Evolutionary conservation across 2,113 vertebrate genomes (phyloP).

Genomic region (Aptenodytes forsteri): DNA sequence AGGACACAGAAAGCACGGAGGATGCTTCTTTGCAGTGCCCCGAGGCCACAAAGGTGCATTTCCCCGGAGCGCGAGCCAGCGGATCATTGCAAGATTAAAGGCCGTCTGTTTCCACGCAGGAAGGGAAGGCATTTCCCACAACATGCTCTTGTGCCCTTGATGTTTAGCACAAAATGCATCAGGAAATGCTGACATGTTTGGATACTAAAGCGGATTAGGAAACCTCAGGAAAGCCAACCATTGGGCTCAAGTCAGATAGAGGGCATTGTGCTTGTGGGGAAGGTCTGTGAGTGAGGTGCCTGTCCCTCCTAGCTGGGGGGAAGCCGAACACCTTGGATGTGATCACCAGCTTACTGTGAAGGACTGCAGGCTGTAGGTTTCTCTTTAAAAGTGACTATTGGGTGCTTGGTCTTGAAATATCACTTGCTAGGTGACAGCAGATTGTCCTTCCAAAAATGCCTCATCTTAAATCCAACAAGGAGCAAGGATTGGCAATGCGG

Average conservation of each 20-base stretch:
- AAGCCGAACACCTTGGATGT: neutral
- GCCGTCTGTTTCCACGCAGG: neutral
- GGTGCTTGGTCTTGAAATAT: neutral
- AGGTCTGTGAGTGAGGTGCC: neutral
- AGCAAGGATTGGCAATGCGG: rapidly evolving
- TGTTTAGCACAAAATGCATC: neutral
- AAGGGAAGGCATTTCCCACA: neutral
- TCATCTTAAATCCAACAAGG: neutral
- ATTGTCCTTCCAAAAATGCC: neutral
- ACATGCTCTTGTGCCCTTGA: neutral
- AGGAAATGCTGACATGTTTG: neutral
- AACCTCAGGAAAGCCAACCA: neutral
- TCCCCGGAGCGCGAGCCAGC: neutral
- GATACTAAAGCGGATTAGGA: neutral
- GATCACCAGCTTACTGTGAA: neutral
- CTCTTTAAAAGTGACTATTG: neutral
- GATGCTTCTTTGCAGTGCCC: neutral
- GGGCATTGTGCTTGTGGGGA: neutral
- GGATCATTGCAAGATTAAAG: neutral
- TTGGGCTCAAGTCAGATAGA: neutral
- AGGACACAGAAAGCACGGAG: neutral
- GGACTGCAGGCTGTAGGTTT: neutral
- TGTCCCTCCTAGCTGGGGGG: neutral
- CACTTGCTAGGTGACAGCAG: neutral
- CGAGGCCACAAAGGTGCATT: neutral